Percentiles rank a stretch among this genome's conserved stretches.
These are phyloP conservation scores for Hassar affinis DNA, from an alignment of 2,113 vertebrate genomes.

Conservation along the genomic window DNA sequence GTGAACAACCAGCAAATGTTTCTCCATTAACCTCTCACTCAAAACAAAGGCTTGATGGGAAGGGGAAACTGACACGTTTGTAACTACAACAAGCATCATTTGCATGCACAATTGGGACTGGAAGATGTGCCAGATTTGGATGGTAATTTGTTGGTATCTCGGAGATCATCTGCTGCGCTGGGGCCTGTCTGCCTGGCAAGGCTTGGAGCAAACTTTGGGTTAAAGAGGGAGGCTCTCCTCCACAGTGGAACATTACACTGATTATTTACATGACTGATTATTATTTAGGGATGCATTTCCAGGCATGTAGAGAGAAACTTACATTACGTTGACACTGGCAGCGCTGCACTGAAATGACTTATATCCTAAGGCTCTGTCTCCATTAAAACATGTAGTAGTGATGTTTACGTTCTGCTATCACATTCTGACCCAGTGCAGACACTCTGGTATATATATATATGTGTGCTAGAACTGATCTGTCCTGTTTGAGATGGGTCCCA, in stretches of 20 bases:
- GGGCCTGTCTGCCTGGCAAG: constrained; percentile 28
- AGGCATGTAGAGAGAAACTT: neutral
- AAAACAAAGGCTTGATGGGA: constrained; percentile 35
- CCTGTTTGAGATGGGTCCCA: neutral
- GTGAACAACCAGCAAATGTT: neutral
- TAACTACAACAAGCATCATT: constrained; percentile 44
- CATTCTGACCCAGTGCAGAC: neutral
- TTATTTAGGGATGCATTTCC: constrained; percentile 5
- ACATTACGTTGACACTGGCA: neutral
- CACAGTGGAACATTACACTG: neutral
- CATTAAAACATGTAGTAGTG: neutral
- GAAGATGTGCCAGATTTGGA: constrained; percentile 41
- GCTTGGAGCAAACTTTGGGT: constrained; percentile 10
- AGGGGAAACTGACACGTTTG: constrained; percentile 40
- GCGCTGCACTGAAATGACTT: neutral
- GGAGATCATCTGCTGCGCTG: constrained; percentile 49
- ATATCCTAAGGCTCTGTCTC: too few species aligned
- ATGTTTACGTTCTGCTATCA: neutral
- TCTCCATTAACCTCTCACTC: constrained; percentile 12
- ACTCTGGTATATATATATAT: neutral
- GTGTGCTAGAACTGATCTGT: neutral
- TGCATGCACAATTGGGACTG: constrained; percentile 43
- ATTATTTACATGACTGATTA: constrained; percentile 13
- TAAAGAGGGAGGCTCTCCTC: constrained; percentile 20
- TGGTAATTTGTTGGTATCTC: constrained; percentile 44